Percentiles rank a stretch among this genome's conserved stretches.
These are phyloP conservation scores for Pongo abelii DNA, from an alignment of 2,113 vertebrate genomes.

Conservation along the genomic window DNA sequence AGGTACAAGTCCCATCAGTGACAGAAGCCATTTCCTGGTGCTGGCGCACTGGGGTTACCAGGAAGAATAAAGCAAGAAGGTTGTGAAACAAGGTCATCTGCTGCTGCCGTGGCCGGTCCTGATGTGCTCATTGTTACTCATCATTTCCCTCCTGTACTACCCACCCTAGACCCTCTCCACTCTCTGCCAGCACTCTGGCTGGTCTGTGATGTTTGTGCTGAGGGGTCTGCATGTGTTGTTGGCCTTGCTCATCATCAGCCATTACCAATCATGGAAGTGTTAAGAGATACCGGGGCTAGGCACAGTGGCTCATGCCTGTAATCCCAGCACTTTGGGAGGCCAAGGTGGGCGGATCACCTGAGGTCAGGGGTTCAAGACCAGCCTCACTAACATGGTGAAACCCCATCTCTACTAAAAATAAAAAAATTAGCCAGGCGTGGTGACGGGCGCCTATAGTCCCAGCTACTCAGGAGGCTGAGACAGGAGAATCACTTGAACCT, in stretches of 20 bases:
- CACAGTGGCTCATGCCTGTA: too few species aligned
- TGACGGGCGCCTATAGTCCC: too few species aligned
- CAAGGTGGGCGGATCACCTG: too few species aligned
- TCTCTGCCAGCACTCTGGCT: background rate
- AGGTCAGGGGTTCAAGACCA: too few species aligned
- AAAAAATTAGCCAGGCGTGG: too few species aligned
- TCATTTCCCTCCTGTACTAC: background rate
- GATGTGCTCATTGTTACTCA: accelerated
- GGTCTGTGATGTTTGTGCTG: background rate
- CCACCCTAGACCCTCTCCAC: background rate
- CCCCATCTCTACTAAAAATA: too few species aligned
- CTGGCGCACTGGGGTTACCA: background rate
- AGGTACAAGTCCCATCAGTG: background rate
- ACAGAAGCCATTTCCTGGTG: background rate
- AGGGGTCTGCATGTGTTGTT: background rate
- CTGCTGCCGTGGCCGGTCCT: background rate
- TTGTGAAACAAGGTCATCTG: background rate
- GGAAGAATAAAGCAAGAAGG: background rate
- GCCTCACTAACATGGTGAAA: too few species aligned
- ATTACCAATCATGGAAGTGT: background rate
- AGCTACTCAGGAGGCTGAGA: too few species aligned
- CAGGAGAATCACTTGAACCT: too few species aligned
- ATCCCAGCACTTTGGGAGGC: too few species aligned
- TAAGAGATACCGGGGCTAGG: background rate
- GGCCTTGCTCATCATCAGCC: background rate